A percentile compares a stretch with the other conserved stretches of the same genome.
phyloP scores from a whole-genome alignment of 1,140 invertebrate genomes.

The Drosophila elegans region DNA sequence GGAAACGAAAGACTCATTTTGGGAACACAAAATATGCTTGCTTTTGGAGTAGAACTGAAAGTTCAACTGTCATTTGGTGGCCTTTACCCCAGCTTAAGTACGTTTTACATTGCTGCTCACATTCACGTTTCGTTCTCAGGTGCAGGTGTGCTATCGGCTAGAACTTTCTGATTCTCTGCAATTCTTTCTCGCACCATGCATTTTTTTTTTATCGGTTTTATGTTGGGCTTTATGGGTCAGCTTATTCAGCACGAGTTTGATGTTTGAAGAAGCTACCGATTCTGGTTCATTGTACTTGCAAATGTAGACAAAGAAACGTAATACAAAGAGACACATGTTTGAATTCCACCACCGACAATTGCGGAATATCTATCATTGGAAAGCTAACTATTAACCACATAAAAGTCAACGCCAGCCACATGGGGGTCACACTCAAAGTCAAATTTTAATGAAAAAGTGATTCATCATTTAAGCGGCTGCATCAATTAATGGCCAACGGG shows the following conservation, averaged over 20 bases:
- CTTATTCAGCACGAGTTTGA: conserved; percentile 14
- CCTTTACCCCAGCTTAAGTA: conserved; percentile 42
- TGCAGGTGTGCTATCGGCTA: conserved; percentile 37
- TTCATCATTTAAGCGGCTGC: conserved; percentile 79
- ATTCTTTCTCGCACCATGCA: conserved; percentile 1
- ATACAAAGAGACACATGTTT: conserved; percentile 7
- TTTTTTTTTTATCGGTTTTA: conserved; percentile 18
- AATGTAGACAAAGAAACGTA: conserved; percentile 8
- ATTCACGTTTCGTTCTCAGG: conserved; percentile 3
- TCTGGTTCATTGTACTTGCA: conserved; percentile 35
- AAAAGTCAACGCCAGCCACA: conserved; percentile 62
- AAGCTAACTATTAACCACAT: conserved; percentile 53
- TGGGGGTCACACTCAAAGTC: conserved; percentile 80
- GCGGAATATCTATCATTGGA: conserved; percentile 25
- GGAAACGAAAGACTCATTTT: conserved; percentile 22
- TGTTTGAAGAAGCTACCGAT: conserved; percentile 26
- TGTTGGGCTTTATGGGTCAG: conserved; percentile 13
- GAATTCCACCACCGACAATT: conserved; percentile 12
- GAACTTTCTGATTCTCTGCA: conserved; percentile 1
- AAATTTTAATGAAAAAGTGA: conserved; percentile 84
- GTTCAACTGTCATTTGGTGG: conserved; percentile 25
- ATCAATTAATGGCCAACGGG: conserved; percentile 69
- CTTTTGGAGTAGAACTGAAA: background rate
- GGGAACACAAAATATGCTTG: background rate
- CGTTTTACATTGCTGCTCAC: conserved; percentile 16